These are phyloP conservation scores for Dicycla oo DNA, from an alignment of 2,888 invertebrate species.

Conservation along the genomic window DNA sequence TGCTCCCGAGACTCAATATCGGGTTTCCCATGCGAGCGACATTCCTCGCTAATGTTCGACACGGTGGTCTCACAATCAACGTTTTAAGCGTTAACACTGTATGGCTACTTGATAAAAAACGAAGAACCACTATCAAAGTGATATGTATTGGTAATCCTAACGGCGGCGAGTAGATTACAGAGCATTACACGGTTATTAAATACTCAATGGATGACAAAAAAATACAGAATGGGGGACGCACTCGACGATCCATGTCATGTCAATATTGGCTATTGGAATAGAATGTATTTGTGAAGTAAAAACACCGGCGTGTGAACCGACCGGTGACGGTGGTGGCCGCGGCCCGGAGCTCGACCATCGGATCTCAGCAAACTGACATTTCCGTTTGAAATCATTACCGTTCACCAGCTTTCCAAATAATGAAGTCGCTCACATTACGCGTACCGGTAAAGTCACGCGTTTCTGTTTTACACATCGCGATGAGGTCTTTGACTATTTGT, in stretches of 20 bases:
- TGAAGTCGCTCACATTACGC: constrained; percentile 67
- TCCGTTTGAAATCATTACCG: constrained; percentile 80
- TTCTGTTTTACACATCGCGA: constrained; percentile 69
- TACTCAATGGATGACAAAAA: constrained; percentile 62
- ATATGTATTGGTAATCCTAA: constrained; percentile 35
- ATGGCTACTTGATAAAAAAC: constrained; percentile 23
- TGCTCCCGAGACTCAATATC: constrained; percentile 75
- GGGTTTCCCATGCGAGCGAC: constrained; percentile 77
- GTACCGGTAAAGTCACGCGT: constrained; percentile 70
- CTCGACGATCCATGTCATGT: constrained; percentile 72
- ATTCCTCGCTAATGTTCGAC: constrained; percentile 75
- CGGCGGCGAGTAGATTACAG: constrained; percentile 32
- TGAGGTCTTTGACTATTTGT: constrained; percentile 72
- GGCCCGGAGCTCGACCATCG: constrained; percentile 64
- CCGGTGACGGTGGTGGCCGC: constrained; percentile 65
- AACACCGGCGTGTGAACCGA: constrained; percentile 81
- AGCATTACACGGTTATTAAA: constrained; percentile 60
- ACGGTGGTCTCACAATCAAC: constrained; percentile 72
- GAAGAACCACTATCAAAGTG: constrained; percentile 13
- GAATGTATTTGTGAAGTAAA: constrained; percentile 75
- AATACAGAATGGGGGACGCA: constrained; percentile 59
- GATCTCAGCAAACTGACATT: constrained; percentile 84
- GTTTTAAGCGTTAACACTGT: constrained; percentile 33
- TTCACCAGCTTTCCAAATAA: constrained; percentile 73
- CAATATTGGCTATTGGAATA: constrained; percentile 78